Evolutionary conservation across 2,113 vertebrate genomes (phyloP).

Genomic region (Heloderma charlesbogerti): DNA sequence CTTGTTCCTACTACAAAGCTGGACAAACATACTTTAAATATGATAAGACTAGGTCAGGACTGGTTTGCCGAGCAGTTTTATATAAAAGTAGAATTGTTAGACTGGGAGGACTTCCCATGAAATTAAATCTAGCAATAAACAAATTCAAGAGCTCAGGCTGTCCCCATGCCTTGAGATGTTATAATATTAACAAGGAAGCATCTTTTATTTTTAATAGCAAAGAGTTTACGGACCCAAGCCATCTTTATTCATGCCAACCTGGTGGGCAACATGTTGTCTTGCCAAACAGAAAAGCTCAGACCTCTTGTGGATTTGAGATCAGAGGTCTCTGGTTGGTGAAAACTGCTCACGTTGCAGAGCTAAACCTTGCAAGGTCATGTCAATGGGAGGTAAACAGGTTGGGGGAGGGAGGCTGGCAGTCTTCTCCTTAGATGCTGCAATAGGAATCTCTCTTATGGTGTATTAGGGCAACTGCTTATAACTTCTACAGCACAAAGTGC

Average conservation of each 20-base stretch:
- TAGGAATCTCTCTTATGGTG: conserved; percentile 29
- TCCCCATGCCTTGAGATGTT: conserved; percentile 53
- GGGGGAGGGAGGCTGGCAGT: conserved; percentile 22
- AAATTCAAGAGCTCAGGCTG: conserved; percentile 38
- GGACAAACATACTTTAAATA: conserved; percentile 86
- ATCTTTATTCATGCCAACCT: conserved; percentile 75
- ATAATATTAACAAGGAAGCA: conserved; percentile 28
- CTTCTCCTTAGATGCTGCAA: conserved; percentile 29
- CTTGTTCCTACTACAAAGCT: conserved; percentile 82
- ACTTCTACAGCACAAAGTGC: neutral
- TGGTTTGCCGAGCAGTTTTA: conserved; percentile 77
- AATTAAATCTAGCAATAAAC: conserved; percentile 45
- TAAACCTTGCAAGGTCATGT: conserved; percentile 32
- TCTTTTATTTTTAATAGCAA: conserved; percentile 19
- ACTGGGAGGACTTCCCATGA: conserved; percentile 30
- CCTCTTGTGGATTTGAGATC: conserved; percentile 71
- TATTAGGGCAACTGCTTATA: conserved; percentile 36
- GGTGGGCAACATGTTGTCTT: conserved; percentile 62
- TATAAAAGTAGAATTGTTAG: conserved; percentile 68
- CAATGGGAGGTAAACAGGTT: conserved; percentile 58
- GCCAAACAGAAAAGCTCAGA: conserved; percentile 75
- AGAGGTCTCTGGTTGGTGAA: conserved; percentile 72
- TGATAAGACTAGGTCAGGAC: conserved; percentile 80
- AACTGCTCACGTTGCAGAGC: conserved; percentile 52
- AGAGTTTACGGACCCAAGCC: conserved; percentile 44